These are phyloP conservation scores for Scomberomorus guttatus DNA, from an alignment of 2,797 vertebrate species.

Conservation along the genomic window DNA sequence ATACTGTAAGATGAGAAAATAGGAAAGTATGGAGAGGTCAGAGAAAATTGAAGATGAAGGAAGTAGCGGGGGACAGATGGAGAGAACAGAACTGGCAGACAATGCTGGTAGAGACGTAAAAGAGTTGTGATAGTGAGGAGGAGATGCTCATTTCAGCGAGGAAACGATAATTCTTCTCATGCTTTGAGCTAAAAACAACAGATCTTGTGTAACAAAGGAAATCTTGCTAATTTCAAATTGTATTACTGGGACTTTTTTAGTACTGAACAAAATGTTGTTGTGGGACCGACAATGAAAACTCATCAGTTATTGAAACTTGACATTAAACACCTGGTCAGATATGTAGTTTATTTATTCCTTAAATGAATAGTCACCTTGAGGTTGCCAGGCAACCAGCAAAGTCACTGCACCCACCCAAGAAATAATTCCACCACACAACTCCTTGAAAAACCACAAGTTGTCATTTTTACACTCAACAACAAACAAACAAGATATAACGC, in stretches of 20 bases:
- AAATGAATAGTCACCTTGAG: not conserved
- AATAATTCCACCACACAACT: not conserved
- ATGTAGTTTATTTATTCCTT: not conserved
- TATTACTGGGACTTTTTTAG: not conserved
- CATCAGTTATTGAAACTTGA: not conserved
- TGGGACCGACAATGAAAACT: not conserved
- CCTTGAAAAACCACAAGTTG: too few species aligned
- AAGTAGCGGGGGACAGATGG: constrained; percentile 66
- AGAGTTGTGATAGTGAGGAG: constrained; percentile 46
- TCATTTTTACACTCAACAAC: too few species aligned
- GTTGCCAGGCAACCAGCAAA: not conserved
- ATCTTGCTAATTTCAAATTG: not conserved
- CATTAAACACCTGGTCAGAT: not conserved
- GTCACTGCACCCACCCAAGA: not conserved
- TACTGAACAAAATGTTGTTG: not conserved
- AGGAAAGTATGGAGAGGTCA: constrained; percentile 49
- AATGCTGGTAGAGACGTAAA: constrained; percentile 42
- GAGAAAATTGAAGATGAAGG: constrained; percentile 43
- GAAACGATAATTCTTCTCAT: not conserved
- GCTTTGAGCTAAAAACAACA: not conserved
- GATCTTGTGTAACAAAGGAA: not conserved
- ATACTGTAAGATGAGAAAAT: constrained; percentile 31
- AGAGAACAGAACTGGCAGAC: constrained; percentile 65
- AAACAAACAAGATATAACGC: too few species aligned
- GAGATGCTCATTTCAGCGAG: constrained; percentile 60